Percentiles rank a stretch among this genome's conserved stretches.
Evolutionary conservation across 2,113 vertebrate species (phyloP).

Genomic region (Nanorana parkeri): DNA sequence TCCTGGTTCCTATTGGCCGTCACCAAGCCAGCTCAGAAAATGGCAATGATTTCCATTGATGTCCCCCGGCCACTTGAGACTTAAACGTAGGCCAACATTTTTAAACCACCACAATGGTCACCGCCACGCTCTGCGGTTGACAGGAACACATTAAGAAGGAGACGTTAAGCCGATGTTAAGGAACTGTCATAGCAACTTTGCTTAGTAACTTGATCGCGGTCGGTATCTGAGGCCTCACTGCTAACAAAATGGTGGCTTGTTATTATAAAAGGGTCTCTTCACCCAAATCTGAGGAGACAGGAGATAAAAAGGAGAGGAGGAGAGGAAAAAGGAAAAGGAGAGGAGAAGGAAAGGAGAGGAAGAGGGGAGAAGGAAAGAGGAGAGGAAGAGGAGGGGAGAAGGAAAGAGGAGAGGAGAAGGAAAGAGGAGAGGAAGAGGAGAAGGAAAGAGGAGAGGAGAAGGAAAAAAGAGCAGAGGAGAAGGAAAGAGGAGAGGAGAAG

Average conservation of each 20-base stretch:
- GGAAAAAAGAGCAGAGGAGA: background rate
- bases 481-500: background rate
- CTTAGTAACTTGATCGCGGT: constrained; percentile 3
- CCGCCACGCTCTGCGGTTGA: background rate
- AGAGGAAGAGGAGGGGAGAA: background rate
- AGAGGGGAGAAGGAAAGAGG: background rate
- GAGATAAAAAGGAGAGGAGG: too few relatives aligned
- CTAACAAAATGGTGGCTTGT: too few relatives aligned
- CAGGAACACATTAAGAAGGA: background rate
- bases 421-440: background rate
- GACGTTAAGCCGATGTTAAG: background rate
- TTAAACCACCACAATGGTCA: background rate
- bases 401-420: background rate
- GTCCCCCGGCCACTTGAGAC: too few relatives aligned
- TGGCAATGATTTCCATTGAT: too few relatives aligned
- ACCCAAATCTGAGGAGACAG: too few relatives aligned
- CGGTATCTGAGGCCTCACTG: background rate
- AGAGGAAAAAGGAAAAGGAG: too few relatives aligned
- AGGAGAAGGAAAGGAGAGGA: background rate
- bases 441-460: background rate
- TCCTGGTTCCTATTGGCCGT: too few relatives aligned
- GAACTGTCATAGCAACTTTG: background rate
- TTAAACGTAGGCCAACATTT: too few relatives aligned
- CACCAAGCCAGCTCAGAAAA: too few relatives aligned
- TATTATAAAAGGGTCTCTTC: too few relatives aligned